A percentile compares a stretch with the other conserved stretches of the same genome.
Evolutionary conservation across 2,888 invertebrate genomes (phyloP).

Genomic region (Troglohyphantes excavatus): DNA sequence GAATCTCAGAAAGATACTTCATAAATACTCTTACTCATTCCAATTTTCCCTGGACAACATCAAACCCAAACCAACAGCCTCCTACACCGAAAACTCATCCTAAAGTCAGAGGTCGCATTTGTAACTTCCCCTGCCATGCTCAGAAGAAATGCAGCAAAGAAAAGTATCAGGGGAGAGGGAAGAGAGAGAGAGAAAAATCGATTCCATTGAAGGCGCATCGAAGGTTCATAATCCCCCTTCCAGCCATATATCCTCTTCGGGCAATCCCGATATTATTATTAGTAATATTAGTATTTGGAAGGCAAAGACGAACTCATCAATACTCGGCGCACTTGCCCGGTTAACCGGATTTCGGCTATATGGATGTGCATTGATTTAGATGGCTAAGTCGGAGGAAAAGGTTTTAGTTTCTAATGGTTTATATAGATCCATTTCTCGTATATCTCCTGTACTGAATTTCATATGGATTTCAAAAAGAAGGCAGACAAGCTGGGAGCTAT

Average conservation of each 20-base stretch:
- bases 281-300: conserved; percentile 65
- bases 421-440: neutral
- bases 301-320: conserved; percentile 63
- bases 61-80: neutral
- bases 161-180: conserved; percentile 22
- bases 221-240: conserved; percentile 62
- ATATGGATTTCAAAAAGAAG: too few species aligned
- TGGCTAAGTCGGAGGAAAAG: neutral
- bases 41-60: too few species aligned
- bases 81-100: conserved; percentile 54
- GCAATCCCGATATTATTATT: conserved; percentile 63
- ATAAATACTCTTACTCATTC: too few species aligned
- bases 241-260: conserved; percentile 39
- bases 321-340: conserved; percentile 40
- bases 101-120: conserved; percentile 55
- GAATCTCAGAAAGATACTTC: too few species aligned
- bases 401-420: conserved; percentile 19
- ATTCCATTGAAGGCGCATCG: conserved; percentile 65
- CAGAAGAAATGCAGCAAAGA: conserved; percentile 8
- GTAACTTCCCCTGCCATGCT: conserved; percentile 23
- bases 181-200: conserved; percentile 47
- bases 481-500: too few species aligned
- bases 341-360: conserved; percentile 52
- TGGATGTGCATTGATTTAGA: conserved; percentile 52
- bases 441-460: too few species aligned